These are phyloP conservation scores for Xenus cinereus DNA, from an alignment of 2,113 vertebrate genomes.

Conservation along the genomic window DNA sequence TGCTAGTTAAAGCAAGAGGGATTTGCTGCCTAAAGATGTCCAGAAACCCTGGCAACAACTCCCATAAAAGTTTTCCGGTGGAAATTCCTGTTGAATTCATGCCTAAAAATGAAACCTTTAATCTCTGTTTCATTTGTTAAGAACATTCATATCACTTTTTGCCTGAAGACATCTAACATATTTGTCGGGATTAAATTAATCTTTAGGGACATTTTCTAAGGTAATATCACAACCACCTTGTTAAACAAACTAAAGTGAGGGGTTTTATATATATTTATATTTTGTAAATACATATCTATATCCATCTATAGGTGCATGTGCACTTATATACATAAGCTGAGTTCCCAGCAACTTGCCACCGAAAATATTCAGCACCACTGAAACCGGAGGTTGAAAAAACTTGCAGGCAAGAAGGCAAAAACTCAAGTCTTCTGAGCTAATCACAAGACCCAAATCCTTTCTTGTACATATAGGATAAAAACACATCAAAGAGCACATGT, in stretches of 20 bases:
- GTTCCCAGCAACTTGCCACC: not conserved
- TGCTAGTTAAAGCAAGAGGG: not conserved
- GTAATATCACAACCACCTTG: not conserved
- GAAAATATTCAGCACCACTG: not conserved
- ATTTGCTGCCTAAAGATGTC: not conserved
- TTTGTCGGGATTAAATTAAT: not conserved
- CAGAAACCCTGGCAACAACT: not conserved
- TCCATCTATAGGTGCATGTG: rapidly evolving
- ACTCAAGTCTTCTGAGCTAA: not conserved
- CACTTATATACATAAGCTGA: rapidly evolving
- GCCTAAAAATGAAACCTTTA: not conserved
- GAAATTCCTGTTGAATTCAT: not conserved
- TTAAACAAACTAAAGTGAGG: not conserved
- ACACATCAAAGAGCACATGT: constrained; percentile 50
- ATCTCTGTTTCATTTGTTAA: not conserved
- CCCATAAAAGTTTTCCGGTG: not conserved
- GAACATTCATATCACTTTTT: not conserved
- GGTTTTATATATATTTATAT: no score
- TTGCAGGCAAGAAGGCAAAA: not conserved
- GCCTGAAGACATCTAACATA: not conserved
- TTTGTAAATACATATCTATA: not conserved
- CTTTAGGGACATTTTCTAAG: not conserved
- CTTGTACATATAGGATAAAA: not conserved
- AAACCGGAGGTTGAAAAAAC: not conserved
- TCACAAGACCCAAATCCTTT: constrained; percentile 20